Percentiles rank a stretch among this genome's conserved stretches.
Conservation (phyloP, 2,113 vertebrate species). For the Dasyurus viverrinus region DNA sequence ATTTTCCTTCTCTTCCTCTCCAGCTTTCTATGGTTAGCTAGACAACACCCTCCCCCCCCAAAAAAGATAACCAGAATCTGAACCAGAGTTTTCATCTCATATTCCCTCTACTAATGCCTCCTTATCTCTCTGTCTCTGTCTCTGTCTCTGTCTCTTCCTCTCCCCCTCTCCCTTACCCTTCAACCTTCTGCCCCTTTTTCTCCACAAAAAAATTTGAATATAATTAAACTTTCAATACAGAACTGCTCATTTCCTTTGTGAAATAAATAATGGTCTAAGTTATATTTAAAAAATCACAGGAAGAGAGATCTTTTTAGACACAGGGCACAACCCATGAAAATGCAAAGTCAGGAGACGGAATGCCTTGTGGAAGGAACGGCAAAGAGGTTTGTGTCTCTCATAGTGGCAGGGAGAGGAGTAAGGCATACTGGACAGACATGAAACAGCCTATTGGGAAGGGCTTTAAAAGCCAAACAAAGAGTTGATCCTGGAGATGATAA, state of each 20-base stretch:
- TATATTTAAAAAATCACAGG: not conserved
- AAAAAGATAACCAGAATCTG: not conserved
- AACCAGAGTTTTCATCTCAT: not conserved
- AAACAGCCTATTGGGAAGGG: not conserved
- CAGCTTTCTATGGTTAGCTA: not conserved
- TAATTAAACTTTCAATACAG: conserved; percentile 29
- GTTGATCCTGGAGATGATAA: not conserved
- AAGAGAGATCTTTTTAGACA: not conserved
- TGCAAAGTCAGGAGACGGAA: not conserved
- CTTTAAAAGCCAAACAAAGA: not conserved
- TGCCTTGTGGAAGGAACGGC: not conserved
- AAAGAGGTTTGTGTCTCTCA: not conserved
- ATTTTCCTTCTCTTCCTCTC: not conserved
- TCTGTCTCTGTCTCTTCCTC: too few relatives aligned
- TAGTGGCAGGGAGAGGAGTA: not conserved
- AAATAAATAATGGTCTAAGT: not conserved
- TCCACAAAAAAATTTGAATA: not conserved
- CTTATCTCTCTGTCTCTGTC: not conserved
- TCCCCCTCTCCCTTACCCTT: too few relatives aligned
- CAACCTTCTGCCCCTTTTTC: too few relatives aligned
- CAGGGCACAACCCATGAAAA: not conserved
- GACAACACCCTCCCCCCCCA: not conserved
- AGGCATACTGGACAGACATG: not conserved
- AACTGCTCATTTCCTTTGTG: conserved; percentile 25
- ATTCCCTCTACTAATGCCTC: not conserved